A percentile compares a stretch with the other conserved stretches of the same genome.
phyloP scores from a whole-genome alignment of 2,888 invertebrate genomes.

The Macrophya annulata region DNA sequence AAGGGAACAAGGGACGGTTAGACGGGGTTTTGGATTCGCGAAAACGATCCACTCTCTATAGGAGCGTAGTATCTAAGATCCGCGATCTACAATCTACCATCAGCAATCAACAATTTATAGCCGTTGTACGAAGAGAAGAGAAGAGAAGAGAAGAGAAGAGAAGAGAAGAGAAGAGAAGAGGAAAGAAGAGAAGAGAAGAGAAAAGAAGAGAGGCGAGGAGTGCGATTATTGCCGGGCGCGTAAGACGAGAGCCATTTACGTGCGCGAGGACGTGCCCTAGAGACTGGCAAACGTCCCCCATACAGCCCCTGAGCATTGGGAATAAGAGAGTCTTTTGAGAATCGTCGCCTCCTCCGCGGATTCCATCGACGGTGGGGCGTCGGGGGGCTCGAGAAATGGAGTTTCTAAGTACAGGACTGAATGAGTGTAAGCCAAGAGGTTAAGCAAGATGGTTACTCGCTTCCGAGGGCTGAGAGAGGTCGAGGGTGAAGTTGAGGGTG shows the following conservation, averaged over 20 bases:
- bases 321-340: constrained; percentile 40
- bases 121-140: constrained; percentile 14
- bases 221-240: constrained; percentile 52
- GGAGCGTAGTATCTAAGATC: constrained; percentile 27
- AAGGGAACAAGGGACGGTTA: constrained; percentile 7
- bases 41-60: constrained; percentile 45
- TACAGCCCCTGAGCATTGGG: neutral
- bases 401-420: constrained; percentile 64
- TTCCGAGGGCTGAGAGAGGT: constrained; percentile 44
- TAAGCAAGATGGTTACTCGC: constrained; percentile 67
- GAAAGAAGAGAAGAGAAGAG: constrained; percentile 21
- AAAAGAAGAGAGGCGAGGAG: constrained; percentile 29
- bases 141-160: neutral
- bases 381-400: constrained; percentile 45
- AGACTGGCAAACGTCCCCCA: constrained; percentile 8
- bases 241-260: constrained; percentile 42
- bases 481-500: constrained; percentile 41
- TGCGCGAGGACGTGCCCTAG: constrained; percentile 15
- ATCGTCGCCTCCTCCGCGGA: constrained; percentile 21
- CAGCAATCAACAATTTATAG: constrained; percentile 54
- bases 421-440: constrained; percentile 70
- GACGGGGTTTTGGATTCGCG: constrained; percentile 25
- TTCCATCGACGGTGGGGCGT: constrained; percentile 10
- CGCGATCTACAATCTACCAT: constrained; percentile 52
- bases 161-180: constrained; percentile 15